These are phyloP conservation scores for Datnioides undecimradiatus DNA, from an alignment of 2,113 vertebrate species.

Conservation along the genomic window DNA sequence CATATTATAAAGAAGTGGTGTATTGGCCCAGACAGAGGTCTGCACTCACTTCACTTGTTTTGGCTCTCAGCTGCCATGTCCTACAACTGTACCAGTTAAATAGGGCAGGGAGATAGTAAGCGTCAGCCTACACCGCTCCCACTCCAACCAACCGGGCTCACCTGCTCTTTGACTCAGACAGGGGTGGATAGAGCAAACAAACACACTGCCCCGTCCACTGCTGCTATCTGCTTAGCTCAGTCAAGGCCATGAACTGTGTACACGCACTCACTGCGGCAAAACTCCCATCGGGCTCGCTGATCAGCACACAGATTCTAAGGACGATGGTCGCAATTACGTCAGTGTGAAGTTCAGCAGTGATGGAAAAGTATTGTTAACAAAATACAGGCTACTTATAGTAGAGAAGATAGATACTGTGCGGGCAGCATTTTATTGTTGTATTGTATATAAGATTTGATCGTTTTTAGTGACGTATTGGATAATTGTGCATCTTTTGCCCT, in stretches of 20 bases:
- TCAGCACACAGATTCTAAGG: slow-evolving; percentile 39
- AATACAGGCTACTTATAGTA: background rate
- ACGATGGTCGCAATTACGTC: slow-evolving; percentile 29
- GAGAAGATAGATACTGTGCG: too few species aligned
- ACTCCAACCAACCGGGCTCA: slow-evolving; percentile 45
- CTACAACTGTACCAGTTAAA: slow-evolving; percentile 22
- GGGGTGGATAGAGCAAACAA: slow-evolving; percentile 79
- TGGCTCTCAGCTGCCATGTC: slow-evolving; percentile 15
- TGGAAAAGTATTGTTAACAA: background rate
- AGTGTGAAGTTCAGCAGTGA: slow-evolving; percentile 7
- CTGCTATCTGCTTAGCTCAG: slow-evolving; percentile 74
- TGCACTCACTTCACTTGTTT: slow-evolving; percentile 4
- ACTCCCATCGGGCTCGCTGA: slow-evolving; percentile 52
- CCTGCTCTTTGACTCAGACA: slow-evolving; percentile 76
- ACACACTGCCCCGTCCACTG: slow-evolving; percentile 71
- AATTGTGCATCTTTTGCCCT: background rate
- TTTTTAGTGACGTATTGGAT: background rate
- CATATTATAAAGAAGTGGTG: too few species aligned
- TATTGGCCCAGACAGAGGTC: too few species aligned
- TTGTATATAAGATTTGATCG: background rate
- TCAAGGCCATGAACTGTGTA: slow-evolving; percentile 79
- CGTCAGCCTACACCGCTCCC: slow-evolving; percentile 3
- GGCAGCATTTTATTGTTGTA: background rate
- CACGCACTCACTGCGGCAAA: slow-evolving; percentile 58
- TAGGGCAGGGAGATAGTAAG: slow-evolving; percentile 33